A percentile compares a stretch with the other conserved stretches of the same genome.
phyloP scores from a whole-genome alignment of 2,113 vertebrate genomes.

The Condylura cristata region DNA sequence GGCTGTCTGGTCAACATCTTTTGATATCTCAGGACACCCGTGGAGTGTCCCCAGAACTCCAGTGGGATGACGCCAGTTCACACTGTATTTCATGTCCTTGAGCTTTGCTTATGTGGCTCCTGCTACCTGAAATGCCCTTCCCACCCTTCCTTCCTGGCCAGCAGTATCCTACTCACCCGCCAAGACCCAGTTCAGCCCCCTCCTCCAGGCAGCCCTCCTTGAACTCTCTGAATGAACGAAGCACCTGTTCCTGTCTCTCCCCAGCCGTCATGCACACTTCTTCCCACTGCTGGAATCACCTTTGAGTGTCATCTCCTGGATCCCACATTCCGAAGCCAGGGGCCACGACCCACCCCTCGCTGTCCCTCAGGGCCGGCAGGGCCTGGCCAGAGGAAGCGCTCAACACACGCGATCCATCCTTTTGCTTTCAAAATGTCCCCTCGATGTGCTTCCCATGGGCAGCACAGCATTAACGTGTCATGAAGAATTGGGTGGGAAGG shows the following conservation, averaged over 20 bases:
- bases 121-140: background rate
- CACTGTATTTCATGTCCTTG: too few relatives aligned
- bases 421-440: slow-evolving; percentile 22
- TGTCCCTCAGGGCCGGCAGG: background rate
- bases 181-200: background rate
- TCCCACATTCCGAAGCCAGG: background rate
- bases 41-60: background rate
- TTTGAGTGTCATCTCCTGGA: background rate
- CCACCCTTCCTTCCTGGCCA: background rate
- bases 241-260: background rate
- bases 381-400: background rate
- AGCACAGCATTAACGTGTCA: background rate
- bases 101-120: background rate
- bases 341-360: background rate
- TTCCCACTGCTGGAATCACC: background rate
- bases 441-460: background rate
- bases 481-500: background rate
- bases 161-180: background rate
- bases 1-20: background rate
- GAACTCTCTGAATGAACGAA: background rate
- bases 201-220: background rate
- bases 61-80: fast-evolving
- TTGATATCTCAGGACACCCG: background rate
- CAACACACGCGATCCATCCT: background rate
- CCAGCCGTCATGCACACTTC: background rate